Evolutionary conservation across 2,113 vertebrate genomes (phyloP), one percentile per base, ranked within the genome.

Genomic region (Cephalopterus ornatus): DNA sequence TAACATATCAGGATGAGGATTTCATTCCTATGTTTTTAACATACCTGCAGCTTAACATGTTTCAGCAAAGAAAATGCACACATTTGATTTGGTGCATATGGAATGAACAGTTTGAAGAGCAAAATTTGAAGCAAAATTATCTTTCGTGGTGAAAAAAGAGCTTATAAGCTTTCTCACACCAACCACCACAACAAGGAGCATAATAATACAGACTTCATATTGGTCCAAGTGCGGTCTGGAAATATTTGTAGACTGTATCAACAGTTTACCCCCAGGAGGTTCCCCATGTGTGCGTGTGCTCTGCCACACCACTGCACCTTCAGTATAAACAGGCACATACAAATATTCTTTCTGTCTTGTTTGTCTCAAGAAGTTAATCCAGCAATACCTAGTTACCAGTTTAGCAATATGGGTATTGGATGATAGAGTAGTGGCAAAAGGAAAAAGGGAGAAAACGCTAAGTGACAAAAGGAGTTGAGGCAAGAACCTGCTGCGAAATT

Each of bases 151-250:
- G 6, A 80, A 61, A 82, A 61, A 79, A 26, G 4, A 59, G 8
- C 5, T 62, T 70, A 22, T 33, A 67, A 88, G 14, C 4, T 62
- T 55, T 86, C 58, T 70, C 14, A 37, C 12, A 3, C 5, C 18
- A 52, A 11, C 3, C 4, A 24, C 12, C 10, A n/a, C 5, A 47
- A 56, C 1, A 33, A 68, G 78, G 49, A 30, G 0, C 5, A 3
- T 24, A 44, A 33, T 4, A 39, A 42, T n/a, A 37, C 10, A 73
- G 28, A 28, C 5, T 68, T 50, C 20, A 32, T 32, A 20, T 4
- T 56, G 12, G 11, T 68, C 12, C 28, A 11, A 3, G 14, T 65
- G 22, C 80, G n/a, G 17, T 73, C 63, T 83, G 46, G 41, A 81
- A 75, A 52, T 72, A 75, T 7, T n/a, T 58, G 5, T 28, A 74